Conservation (phyloP, 2,113 vertebrate species). For the Cynopterus brachyotis region DNA sequence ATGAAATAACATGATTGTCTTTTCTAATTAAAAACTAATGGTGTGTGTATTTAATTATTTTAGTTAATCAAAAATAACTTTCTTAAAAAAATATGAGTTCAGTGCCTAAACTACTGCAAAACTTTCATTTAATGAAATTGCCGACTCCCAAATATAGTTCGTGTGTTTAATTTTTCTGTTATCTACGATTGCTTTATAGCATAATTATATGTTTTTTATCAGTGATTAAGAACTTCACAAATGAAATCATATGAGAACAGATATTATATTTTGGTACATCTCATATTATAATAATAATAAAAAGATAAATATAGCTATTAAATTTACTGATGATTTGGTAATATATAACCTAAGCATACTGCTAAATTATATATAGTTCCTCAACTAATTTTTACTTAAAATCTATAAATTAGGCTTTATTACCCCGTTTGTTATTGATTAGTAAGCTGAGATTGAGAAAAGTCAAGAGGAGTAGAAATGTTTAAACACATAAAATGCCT, state of each 20-base stretch:
- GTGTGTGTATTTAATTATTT: slow-evolving; percentile 76
- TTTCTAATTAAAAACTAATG: slow-evolving; percentile 75
- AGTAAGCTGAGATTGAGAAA: not conserved
- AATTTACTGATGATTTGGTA: not conserved
- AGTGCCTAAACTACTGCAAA: slow-evolving; percentile 33
- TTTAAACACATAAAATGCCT: not conserved
- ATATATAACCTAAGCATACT: not conserved
- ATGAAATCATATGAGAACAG: slow-evolving; percentile 34
- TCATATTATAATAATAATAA: not conserved
- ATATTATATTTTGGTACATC: not conserved
- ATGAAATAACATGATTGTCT: slow-evolving; percentile 66
- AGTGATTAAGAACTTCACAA: not conserved
- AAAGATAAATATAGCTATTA: not conserved
- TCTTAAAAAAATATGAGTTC: slow-evolving; percentile 55
- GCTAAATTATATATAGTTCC: not conserved
- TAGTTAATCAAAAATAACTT: slow-evolving; percentile 65
- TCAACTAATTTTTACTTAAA: not conserved
- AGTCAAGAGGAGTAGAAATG: not conserved
- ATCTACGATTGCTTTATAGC: slow-evolving; percentile 34
- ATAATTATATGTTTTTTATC: slow-evolving; percentile 34
- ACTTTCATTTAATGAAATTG: slow-evolving; percentile 46
- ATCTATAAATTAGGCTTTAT: not conserved
- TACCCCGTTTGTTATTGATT: not conserved
- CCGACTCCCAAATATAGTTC: slow-evolving; percentile 45
- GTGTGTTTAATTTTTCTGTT: slow-evolving; percentile 23